Conservation (phyloP, 30 jellyfish, hydroid and myxozoan genomes). For the Hydra vulgaris region DNA sequence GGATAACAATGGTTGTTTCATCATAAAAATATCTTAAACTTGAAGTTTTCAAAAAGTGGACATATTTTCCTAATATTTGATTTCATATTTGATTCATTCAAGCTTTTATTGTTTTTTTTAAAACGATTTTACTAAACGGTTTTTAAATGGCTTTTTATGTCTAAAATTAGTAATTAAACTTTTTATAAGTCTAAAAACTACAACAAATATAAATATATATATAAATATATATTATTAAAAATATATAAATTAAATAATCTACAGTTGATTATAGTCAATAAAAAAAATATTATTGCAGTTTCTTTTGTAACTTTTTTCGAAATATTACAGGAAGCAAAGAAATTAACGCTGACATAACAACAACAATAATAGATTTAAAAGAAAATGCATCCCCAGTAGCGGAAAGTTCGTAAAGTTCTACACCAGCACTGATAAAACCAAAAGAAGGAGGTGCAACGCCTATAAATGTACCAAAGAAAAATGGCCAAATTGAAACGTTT, state of each 20-base stretch:
- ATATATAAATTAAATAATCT: background rate
- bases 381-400: conserved; percentile 92
- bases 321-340: conserved; percentile 69
- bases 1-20: no score
- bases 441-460: conserved; percentile 97
- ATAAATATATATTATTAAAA: no score
- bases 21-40: no score
- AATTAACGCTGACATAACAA: conserved; percentile 57
- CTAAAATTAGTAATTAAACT: no score
- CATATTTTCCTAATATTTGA: no score
- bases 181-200: no score
- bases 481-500: conserved; percentile 69
- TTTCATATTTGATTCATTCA: no score
- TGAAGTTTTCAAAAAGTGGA: no score
- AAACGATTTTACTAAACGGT: no score
- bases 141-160: no score
- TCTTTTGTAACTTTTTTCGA: conserved; percentile 49
- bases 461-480: conserved; percentile 68
- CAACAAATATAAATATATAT: no score
- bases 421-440: conserved; percentile 90
- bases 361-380: conserved; percentile 57
- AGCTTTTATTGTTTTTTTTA: no score
- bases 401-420: conserved; percentile 76
- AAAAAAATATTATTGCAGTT: background rate
- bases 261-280: background rate